Evolutionary conservation across 2,113 vertebrate species (phyloP).

Genomic region (Myotis brandtii): DNA sequence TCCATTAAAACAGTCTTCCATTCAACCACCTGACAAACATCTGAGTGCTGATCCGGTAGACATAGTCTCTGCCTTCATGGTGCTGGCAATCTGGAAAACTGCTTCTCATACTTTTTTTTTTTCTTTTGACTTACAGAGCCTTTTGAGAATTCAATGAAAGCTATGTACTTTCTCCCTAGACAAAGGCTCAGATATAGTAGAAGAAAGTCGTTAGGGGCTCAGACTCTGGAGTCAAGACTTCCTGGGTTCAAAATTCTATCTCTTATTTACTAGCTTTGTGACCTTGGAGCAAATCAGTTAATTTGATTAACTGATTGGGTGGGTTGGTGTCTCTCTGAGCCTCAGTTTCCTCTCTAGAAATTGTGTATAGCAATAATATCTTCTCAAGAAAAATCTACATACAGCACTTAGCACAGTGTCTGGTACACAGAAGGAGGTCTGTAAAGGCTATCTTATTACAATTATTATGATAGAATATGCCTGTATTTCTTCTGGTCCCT

Average conservation of each 20-base stretch:
- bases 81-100: not conserved
- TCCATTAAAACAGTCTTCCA: not conserved
- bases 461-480: not conserved
- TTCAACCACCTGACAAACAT: not conserved
- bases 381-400: not conserved
- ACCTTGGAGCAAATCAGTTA: not conserved
- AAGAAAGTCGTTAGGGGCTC: not conserved
- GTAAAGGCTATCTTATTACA: not conserved
- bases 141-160: slow-evolving; percentile 27
- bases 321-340: not conserved
- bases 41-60: not conserved
- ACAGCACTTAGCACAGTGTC: not conserved
- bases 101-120: not conserved
- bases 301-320: not conserved
- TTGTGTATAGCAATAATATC: not conserved
- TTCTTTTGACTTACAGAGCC: slow-evolving; percentile 20
- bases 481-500: not conserved
- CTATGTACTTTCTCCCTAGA: not conserved
- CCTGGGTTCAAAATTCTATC: slow-evolving; percentile 2
- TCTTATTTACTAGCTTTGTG: slow-evolving; percentile 4
- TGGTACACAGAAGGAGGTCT: not conserved
- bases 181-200: not conserved
- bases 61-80: not conserved
- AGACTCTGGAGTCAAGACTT: slow-evolving; percentile 12
- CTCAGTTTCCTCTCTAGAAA: slow-evolving; percentile 40